Conservation (phyloP, 2,113 vertebrate species). For the Monopterus albus region DNA sequence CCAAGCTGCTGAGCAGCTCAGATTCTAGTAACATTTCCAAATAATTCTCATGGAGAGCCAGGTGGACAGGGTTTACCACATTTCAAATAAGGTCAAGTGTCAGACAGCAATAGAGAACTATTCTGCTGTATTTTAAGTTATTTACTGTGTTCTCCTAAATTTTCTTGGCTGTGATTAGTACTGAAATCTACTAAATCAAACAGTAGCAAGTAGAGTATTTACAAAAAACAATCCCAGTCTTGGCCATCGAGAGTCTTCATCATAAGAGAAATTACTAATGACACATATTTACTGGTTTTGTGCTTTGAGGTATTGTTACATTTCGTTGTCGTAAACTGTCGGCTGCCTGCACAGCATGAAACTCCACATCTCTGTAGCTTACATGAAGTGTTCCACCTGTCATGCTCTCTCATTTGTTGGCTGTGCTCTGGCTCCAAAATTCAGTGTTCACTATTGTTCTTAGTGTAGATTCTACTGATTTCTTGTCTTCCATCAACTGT, state of each 20-base stretch:
- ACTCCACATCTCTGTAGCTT: not conserved
- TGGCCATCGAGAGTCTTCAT: not conserved
- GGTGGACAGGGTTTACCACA: slow-evolving; percentile 36
- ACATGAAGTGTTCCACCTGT: slow-evolving; percentile 9
- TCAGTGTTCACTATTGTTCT: not conserved
- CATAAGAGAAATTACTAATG: not conserved
- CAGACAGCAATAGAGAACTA: slow-evolving; percentile 28
- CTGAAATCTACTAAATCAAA: no score
- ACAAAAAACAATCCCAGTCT: no score
- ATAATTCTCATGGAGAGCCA: slow-evolving; percentile 57
- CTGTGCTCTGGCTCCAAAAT: not conserved
- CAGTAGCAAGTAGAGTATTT: no score
- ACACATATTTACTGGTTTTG: not conserved
- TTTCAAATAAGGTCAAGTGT: slow-evolving; percentile 54
- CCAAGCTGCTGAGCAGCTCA: slow-evolving; percentile 64
- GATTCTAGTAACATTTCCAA: slow-evolving; percentile 71
- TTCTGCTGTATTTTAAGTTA: slow-evolving; percentile 19
- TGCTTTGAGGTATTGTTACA: not conserved
- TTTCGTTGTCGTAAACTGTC: not conserved
- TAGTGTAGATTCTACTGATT: not conserved
- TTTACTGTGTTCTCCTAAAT: not conserved
- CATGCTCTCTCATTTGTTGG: not conserved
- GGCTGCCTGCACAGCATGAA: not conserved
- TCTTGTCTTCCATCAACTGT: not conserved
- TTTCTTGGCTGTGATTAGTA: no score